A percentile compares a stretch with the other conserved stretches of the same genome.
Conservation (phyloP, 2,888 invertebrate genomes). For the Caenorhabditis auriculariae region DNA sequence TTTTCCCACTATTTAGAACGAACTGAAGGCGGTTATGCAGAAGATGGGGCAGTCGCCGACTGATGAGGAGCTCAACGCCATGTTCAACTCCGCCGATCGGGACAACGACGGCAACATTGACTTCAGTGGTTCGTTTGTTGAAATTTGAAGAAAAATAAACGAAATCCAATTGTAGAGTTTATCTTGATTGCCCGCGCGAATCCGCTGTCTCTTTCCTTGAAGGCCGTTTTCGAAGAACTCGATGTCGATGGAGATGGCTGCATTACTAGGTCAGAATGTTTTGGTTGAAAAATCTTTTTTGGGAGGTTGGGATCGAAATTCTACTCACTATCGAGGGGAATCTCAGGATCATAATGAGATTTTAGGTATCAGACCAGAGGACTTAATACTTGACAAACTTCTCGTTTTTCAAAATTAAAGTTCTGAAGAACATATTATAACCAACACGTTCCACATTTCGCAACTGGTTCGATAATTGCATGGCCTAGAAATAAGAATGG, state of each 20-base stretch:
- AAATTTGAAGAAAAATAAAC: too few relatives aligned
- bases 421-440: too few relatives aligned
- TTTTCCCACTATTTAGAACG: slow-evolving; percentile 38
- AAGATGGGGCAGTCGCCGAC: slow-evolving; percentile 63
- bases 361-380: too few relatives aligned
- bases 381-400: too few relatives aligned
- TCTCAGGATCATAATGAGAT: too few relatives aligned
- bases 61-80: slow-evolving; percentile 60
- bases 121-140: slow-evolving; percentile 47
- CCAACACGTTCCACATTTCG: too few relatives aligned
- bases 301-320: too few relatives aligned
- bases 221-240: slow-evolving; percentile 61
- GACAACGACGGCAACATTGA: slow-evolving; percentile 62
- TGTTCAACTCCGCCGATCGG: slow-evolving; percentile 62
- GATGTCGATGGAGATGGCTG: slow-evolving; percentile 63
- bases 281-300: not conserved
- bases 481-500: too few relatives aligned
- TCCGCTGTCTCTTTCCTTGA: slow-evolving; percentile 60
- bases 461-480: too few relatives aligned
- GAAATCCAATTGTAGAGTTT: slow-evolving; percentile 51
- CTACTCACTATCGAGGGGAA: too few relatives aligned
- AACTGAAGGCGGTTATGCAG: slow-evolving; percentile 60
- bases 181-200: slow-evolving; percentile 60
- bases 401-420: too few relatives aligned
- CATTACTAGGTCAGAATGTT: slow-evolving; percentile 57